Percentiles rank a stretch among this genome's conserved stretches.
These are phyloP conservation scores for Xyliphius kryptos DNA, from an alignment of 2,113 vertebrate species.

Conservation along the genomic window DNA sequence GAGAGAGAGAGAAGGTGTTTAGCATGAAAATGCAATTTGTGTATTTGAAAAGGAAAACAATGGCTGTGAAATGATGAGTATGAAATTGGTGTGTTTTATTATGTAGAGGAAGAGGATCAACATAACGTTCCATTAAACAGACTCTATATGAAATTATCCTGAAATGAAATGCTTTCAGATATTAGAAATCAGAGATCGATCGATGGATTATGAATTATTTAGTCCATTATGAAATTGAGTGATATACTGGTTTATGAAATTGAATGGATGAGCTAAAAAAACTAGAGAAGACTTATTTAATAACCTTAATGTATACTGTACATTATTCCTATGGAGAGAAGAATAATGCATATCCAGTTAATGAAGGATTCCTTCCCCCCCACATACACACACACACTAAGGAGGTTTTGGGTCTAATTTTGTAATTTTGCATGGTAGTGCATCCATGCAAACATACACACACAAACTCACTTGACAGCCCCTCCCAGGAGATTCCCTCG, in stretches of 20 bases:
- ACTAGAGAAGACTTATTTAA: too few species aligned
- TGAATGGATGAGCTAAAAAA: slow-evolving; percentile 25
- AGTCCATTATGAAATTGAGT: slow-evolving; percentile 12
- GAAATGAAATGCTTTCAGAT: slow-evolving; percentile 15
- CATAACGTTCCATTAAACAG: slow-evolving; percentile 28
- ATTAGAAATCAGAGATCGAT: slow-evolving; percentile 28
- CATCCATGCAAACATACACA: slow-evolving; percentile 11
- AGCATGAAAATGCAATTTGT: slow-evolving; percentile 65
- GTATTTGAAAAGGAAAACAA: slow-evolving; percentile 55
- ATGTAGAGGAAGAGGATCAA: slow-evolving; percentile 39
- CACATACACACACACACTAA: slow-evolving; percentile 31
- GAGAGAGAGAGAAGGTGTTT: slow-evolving; percentile 44
- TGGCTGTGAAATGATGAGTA: slow-evolving; percentile 45
- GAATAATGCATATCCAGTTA: neutral
- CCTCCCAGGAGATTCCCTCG: slow-evolving; percentile 50
- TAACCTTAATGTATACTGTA: slow-evolving; percentile 17
- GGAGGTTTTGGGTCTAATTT: slow-evolving; percentile 55
- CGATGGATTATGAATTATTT: slow-evolving; percentile 15
- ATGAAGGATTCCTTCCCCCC: too few species aligned
- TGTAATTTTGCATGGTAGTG: slow-evolving; percentile 53
- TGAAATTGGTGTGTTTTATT: slow-evolving; percentile 46
- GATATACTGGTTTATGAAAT: slow-evolving; percentile 6
- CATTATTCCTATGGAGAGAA: neutral
- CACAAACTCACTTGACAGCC: slow-evolving; percentile 34
- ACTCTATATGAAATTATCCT: slow-evolving; percentile 21